Evolutionary conservation across 2,797 vertebrate species (phyloP).

Genomic region (Chrosomus eos): DNA sequence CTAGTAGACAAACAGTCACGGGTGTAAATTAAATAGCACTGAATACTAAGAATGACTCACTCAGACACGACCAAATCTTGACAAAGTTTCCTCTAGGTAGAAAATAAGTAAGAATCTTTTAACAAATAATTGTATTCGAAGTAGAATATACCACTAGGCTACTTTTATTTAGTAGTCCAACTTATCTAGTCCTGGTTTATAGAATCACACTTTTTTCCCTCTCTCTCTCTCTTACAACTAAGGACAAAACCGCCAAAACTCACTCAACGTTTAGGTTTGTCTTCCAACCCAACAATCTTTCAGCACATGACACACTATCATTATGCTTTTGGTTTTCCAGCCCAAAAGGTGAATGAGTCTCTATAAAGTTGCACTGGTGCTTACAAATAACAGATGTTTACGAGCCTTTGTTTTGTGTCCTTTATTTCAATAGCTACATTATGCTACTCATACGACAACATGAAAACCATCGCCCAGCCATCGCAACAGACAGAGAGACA

Average conservation of each 20-base stretch:
- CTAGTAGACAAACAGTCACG: not conserved
- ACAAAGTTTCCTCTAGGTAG: not conserved
- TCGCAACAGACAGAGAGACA: not conserved
- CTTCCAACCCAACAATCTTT: conserved; percentile 33
- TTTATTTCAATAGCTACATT: conserved; percentile 8
- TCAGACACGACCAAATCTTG: not conserved
- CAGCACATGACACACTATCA: conserved; percentile 17
- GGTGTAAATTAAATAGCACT: not conserved
- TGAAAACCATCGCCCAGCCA: not conserved
- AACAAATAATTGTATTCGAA: not conserved
- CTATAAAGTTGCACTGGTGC: conserved; percentile 12
- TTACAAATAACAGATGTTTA: conserved; percentile 9
- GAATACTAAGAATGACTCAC: not conserved
- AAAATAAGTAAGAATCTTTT: not conserved
- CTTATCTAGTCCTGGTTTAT: not conserved
- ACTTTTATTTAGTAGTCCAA: not conserved
- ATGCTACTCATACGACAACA: not conserved
- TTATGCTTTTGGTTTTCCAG: conserved; percentile 1
- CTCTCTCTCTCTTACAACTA: not conserved
- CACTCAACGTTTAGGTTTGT: not conserved
- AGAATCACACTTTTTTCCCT: not conserved
- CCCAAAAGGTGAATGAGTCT: not conserved
- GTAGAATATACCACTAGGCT: too few species aligned
- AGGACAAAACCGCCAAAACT: not conserved
- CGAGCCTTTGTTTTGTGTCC: not conserved